Conservation (phyloP, 2,113 vertebrate species). For the Brienomyrus brachyistius region DNA sequence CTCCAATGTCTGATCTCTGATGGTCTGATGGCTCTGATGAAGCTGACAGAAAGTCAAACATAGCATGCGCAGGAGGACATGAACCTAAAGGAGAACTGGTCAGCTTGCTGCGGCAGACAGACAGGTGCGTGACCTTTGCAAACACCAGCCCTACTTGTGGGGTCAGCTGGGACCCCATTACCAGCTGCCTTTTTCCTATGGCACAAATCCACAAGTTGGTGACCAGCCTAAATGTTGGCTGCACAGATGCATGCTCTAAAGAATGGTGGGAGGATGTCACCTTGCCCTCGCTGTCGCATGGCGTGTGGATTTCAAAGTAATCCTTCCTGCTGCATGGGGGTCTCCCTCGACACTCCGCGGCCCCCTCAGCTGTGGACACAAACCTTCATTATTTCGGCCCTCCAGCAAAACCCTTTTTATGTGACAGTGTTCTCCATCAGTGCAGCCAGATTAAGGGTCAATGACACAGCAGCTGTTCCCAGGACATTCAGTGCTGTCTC, state of each 20-base stretch:
- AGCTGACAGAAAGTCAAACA: background rate
- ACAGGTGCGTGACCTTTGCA: background rate
- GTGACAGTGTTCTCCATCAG: background rate
- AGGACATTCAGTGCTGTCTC: background rate
- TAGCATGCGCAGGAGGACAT: background rate
- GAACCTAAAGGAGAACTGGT: background rate
- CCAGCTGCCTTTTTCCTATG: background rate
- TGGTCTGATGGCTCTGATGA: background rate
- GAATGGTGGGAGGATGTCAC: conserved; percentile 49
- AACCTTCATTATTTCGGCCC: background rate
- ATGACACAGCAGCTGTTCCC: background rate
- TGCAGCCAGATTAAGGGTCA: background rate
- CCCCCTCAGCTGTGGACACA: conserved; percentile 71
- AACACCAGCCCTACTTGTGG: background rate
- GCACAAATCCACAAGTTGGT: background rate
- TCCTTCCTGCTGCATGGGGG: conserved; percentile 81
- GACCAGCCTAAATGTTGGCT: background rate
- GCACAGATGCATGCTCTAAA: background rate
- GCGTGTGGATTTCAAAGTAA: conserved; percentile 87
- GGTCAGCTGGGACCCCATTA: background rate
- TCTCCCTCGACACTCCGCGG: conserved; percentile 64
- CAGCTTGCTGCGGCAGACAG: background rate
- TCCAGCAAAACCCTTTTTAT: background rate
- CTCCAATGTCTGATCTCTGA: background rate
- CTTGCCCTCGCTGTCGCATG: conserved; percentile 84